phyloP scores from a whole-genome alignment of 2,888 invertebrate genomes.

The Trissolcus japonicus region DNA sequence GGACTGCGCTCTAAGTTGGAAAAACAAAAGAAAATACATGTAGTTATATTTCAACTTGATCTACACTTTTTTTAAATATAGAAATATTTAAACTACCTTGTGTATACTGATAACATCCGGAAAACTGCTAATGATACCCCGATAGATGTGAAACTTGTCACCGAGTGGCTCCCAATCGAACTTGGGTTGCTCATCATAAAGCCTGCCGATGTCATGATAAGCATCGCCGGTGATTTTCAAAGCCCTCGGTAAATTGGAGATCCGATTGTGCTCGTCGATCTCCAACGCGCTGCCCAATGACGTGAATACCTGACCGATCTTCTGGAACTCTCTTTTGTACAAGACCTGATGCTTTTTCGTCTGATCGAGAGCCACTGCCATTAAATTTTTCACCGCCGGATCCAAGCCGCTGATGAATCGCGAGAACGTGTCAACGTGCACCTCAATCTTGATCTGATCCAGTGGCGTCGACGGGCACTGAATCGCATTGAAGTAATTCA shows the following conservation, averaged over 20 bases:
- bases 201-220: slow-evolving; percentile 91
- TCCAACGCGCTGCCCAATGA: slow-evolving; percentile 90
- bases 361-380: slow-evolving; percentile 88
- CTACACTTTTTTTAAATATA: neutral
- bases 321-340: slow-evolving; percentile 93
- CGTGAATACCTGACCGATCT: slow-evolving; percentile 91
- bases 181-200: slow-evolving; percentile 94
- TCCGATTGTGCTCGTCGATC: slow-evolving; percentile 83
- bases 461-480: slow-evolving; percentile 88
- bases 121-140: slow-evolving; percentile 92
- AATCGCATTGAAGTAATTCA: slow-evolving; percentile 93
- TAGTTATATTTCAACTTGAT: neutral
- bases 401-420: slow-evolving; percentile 87
- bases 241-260: slow-evolving; percentile 82
- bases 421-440: slow-evolving; percentile 88
- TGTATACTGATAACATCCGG: slow-evolving; percentile 94
- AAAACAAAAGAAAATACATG: slow-evolving; percentile 7
- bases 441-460: slow-evolving; percentile 84
- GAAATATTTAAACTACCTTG: slow-evolving; percentile 78
- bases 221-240: slow-evolving; percentile 91
- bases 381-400: slow-evolving; percentile 88
- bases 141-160: slow-evolving; percentile 95
- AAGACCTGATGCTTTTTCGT: slow-evolving; percentile 90
- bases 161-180: slow-evolving; percentile 93
- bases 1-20: slow-evolving; percentile 82